phyloP scores from a whole-genome alignment of 2,888 invertebrate species.

The Digitonthophagus gazella region DNA sequence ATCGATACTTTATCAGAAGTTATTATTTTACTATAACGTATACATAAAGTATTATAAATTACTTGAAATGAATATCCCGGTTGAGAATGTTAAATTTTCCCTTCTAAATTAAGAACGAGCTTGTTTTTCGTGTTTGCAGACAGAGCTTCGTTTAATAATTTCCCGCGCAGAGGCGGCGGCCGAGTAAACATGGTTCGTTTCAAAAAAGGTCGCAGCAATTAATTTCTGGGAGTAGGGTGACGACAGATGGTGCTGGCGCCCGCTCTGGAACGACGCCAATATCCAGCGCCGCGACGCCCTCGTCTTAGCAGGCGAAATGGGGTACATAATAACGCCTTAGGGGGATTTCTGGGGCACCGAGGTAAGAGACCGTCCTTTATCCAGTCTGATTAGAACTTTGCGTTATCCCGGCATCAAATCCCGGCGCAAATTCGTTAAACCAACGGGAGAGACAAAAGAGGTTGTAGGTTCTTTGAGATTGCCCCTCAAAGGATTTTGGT shows the following conservation, averaged over 20 bases:
- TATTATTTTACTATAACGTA: too few species aligned
- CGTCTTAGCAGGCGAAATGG: constrained; percentile 1
- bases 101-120: background rate
- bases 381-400: constrained; percentile 5
- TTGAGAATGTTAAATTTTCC: background rate
- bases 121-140: background rate
- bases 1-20: too few species aligned
- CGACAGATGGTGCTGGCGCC: constrained; percentile 12
- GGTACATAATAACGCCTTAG: constrained; percentile 16
- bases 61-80: background rate
- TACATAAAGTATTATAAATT: too few species aligned
- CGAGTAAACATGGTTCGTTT: background rate
- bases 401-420: constrained; percentile 8
- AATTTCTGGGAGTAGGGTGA: constrained; percentile 7
- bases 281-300: constrained; percentile 1
- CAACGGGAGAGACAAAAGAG: background rate
- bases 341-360: constrained; percentile 10
- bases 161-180: background rate
- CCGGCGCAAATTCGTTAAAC: constrained; percentile 3
- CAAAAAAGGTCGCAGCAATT: constrained; percentile 3
- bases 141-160: background rate
- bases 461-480: background rate
- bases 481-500: background rate
- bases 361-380: constrained; percentile 3
- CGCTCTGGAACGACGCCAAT: constrained; percentile 9